These are phyloP conservation scores for Spicauda simplicius DNA, from an alignment of 2,888 invertebrate genomes.

Conservation along the genomic window DNA sequence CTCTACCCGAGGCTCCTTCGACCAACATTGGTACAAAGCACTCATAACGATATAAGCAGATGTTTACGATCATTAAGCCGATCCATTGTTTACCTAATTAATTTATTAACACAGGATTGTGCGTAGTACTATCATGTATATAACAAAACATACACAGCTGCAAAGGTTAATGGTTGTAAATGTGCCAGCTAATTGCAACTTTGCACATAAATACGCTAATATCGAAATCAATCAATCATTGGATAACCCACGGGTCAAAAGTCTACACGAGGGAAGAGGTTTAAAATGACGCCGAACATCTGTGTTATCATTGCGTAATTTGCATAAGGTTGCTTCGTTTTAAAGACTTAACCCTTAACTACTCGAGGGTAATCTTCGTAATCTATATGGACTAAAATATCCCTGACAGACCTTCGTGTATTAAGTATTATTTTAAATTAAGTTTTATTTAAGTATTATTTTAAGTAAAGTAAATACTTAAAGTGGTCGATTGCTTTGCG, in stretches of 20 bases:
- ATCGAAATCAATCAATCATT: constrained; percentile 58
- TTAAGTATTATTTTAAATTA: no score
- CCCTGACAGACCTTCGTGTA: background rate
- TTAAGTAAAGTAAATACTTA: no score
- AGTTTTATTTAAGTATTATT: no score
- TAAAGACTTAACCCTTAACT: background rate
- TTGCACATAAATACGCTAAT: constrained; percentile 37
- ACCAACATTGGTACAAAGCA: no score
- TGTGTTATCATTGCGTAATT: constrained; percentile 8
- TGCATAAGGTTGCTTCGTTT: background rate
- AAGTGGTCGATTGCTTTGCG: no score
- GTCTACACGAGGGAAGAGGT: constrained; percentile 32
- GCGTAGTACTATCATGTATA: constrained; percentile 39
- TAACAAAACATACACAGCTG: constrained; percentile 38
- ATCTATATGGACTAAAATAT: background rate
- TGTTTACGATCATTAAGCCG: background rate
- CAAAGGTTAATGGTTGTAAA: constrained; percentile 41
- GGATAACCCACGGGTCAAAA: constrained; percentile 57
- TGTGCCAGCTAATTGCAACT: constrained; percentile 37
- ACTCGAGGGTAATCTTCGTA: no score
- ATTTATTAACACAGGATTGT: constrained; percentile 34
- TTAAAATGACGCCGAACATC: constrained; percentile 10
- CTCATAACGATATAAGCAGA: no score
- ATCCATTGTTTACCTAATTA: background rate
- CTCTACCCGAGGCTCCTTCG: no score